Base-by-base conservation (phyloP, 2,888 invertebrate species). In the Actias luna region DNA sequence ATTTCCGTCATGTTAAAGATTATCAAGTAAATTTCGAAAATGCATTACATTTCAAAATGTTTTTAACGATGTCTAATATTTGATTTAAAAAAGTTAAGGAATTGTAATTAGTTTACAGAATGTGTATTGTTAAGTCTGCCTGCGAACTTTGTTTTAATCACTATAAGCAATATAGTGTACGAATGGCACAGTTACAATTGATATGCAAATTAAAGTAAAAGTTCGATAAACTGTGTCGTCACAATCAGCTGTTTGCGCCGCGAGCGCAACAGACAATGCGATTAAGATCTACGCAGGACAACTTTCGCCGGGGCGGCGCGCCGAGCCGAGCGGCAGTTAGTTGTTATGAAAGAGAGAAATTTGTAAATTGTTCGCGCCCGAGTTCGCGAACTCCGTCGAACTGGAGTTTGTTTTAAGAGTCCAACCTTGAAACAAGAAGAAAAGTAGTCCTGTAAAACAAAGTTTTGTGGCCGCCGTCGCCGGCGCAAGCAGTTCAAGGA, bases 391-490 rank as follows among this genome's bases (percentile, higher is more conserved):
- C 93, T 93, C 92, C 91, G 92, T 92, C 92, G 92, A 92, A 92
- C 92, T 79, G 89, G 92, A 92, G 93, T 93, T 93, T 93, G 93
- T 93, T 93, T 93, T 93, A 93, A 93, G 93, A 93, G 93, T 93
- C 92, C 93, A 93, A 93, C 93, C 93, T 93, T 93, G 93, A 93
- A 93, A 93, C 93, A 93, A 93, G 93, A 93, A 93, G 92, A 93
- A 93, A 93, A 93, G 93, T 93, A 93, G 93, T 93, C 93, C 93
- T 93, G 93, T 93, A 92, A 93, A 93, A 93, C 93, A 93, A 93
- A 93, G 93, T 93, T 93, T 92, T 92, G 93, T 92, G 93, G 92
- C 92, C 87, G 93, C 89, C 93, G 93, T 90, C 93, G 91, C 92
- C 92, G 90, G 92, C 92, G 92, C 92, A 92, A 92, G 92, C 92